Base-by-base conservation (phyloP, 2,113 vertebrate species). In the Cyanoramphus novaezelandiae region DNA sequence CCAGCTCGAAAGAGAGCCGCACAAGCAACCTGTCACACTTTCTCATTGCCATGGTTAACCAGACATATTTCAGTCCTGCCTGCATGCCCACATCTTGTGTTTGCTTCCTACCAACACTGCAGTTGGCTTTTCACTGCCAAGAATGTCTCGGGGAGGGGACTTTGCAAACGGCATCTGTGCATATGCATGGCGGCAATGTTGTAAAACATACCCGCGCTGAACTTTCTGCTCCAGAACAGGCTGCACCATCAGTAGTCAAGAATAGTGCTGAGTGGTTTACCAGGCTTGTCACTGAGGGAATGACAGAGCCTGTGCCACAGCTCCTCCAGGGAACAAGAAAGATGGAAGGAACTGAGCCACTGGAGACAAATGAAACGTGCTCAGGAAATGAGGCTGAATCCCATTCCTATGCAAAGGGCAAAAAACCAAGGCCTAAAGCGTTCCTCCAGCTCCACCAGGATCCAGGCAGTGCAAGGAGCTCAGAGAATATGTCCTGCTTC, bases 121-220 rank as follows among this genome's bases (percentile, higher is more conserved):
- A 0, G 71, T 18, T 37, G 76, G 76, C 77, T 95, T 80, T 79
- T 76, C 44, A 41, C 52, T 68, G 90, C 72, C 94, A 81, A 86
- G 91, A 92, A 55, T 0, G 1, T 64, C 76, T 18, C 0, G 3
- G 71, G 43, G 31, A 92, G 62, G 62, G 57, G 62, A 50, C n/a
- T 75, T 86, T 86, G 39, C 21, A 47, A 76, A 62, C 3, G 41
- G 70, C 70, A 62, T 11, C 43, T 33, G 62, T 29, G 72, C 65
- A 76, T 76, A 64, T 63, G 91, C 62, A 65, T 9, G 28, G 50
- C 0, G 2, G 50, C 60, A 31, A 71, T 82, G 86, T 68, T 91
- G 86, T 69, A 63, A 59, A 96, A 72, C 86, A 86, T 5, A 37
- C 24, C 33, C 17, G 16, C 1, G 1, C 57, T 44, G 4, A 31